Evolutionary conservation across 1,140 invertebrate species (phyloP), one percentile per base, ranked within the genome.

Genomic region (Hermetia illucens): DNA sequence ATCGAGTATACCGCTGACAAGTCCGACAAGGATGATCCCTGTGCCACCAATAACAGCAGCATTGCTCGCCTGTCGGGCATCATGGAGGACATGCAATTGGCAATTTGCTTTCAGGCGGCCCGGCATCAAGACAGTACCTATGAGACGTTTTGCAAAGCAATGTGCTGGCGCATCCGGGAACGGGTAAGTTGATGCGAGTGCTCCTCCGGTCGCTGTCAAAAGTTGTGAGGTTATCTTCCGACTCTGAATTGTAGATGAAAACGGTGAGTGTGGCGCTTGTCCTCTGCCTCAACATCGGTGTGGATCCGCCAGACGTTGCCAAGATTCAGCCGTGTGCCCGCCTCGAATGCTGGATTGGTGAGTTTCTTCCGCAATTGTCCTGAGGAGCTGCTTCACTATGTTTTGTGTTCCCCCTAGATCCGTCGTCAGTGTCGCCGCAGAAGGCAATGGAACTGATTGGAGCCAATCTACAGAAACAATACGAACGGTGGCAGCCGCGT

Each of bases 211-310:
- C n/a, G n/a, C n/a, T n/a, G n/a, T n/a, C n/a, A n/a, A n/a, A n/a
- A n/a, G n/a, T n/a, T n/a, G n/a, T n/a, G n/a, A n/a, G n/a, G n/a
- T n/a, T n/a, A n/a, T 35, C 21, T 35, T 33, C 31, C 16, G 8
- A 25, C 8, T 8, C 24, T 25, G 24, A 25, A 25, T 69, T 68
- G 15, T 55, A 89, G 79, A 94, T 95, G 84, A 95, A 95, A 68
- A 99, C 96, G 5, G 92, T 98, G n/a, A 97, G 92, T 65, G 96
- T 98, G 27, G 95, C 93, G 2, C 65, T 99, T 34, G 94, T 99
- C 6, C 59, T 99, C 5, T 99, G 95, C 65, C 71, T 99, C 6
- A 98, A 99, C 69, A 87, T 99, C 36, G 95, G 94, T 18, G 94
- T 98, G 5, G 96, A 99, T 66, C 95, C 96, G 21, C 95, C 95